Percentiles rank a stretch among this genome's conserved stretches.
Evolutionary conservation across 2,113 vertebrate species (phyloP).

Genomic region (Benthochromis sp.): DNA sequence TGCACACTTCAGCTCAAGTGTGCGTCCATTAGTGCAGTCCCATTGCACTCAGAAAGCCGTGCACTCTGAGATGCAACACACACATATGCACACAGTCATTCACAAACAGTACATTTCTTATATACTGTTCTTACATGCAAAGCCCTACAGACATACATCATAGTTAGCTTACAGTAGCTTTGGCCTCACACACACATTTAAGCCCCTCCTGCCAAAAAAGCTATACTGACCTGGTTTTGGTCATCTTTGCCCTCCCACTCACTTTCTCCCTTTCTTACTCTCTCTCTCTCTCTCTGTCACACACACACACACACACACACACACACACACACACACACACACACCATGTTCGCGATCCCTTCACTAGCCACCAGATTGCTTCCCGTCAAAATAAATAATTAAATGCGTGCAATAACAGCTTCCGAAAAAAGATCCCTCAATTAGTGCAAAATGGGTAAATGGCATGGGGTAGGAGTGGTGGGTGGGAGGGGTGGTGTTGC

Average conservation of each 20-base stretch:
- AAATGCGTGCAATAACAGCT: constrained; percentile 66
- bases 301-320: not conserved
- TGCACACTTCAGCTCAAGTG: constrained; percentile 70
- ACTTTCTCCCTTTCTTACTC: not conserved
- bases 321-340: not conserved
- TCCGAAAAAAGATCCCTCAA: constrained; percentile 71
- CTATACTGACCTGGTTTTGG: constrained; percentile 29
- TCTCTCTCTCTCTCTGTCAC: not conserved
- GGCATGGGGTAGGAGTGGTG: constrained; percentile 29
- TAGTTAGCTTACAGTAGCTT: constrained; percentile 4
- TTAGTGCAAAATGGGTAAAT: constrained; percentile 67
- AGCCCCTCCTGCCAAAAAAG: not conserved
- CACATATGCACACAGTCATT: not conserved
- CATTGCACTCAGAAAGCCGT: constrained; percentile 57
- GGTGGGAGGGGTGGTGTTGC: constrained; percentile 32
- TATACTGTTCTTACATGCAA: constrained; percentile 5
- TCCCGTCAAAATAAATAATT: constrained; percentile 74
- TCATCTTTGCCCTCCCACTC: not conserved
- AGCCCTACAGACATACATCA: constrained; percentile 3
- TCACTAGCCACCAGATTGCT: constrained; percentile 62
- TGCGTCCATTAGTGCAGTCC: constrained; percentile 72
- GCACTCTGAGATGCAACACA: constrained; percentile 42
- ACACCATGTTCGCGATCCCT: not conserved
- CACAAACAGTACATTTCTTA: not conserved
- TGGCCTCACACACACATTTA: not conserved